phyloP scores from a whole-genome alignment of 2,888 invertebrate genomes.

The Machimus rusticus region DNA sequence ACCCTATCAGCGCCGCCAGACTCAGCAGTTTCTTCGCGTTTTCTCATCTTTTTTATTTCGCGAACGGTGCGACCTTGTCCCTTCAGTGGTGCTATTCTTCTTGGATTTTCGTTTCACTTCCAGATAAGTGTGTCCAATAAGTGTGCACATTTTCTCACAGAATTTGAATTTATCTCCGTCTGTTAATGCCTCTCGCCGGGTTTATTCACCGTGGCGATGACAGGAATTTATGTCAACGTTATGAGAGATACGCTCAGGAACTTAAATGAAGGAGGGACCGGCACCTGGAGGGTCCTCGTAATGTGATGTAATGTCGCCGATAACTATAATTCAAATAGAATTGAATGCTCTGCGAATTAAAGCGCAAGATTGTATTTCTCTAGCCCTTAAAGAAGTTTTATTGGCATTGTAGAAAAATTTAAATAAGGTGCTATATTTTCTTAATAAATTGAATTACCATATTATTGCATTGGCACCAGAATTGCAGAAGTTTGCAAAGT shows the following conservation, averaged over 20 bases:
- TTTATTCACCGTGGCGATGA: slow-evolving; percentile 21
- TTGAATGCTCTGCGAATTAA: background rate
- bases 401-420: background rate
- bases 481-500: too few relatives aligned
- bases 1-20: slow-evolving; percentile 20
- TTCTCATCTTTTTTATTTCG: background rate
- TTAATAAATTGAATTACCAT: too few relatives aligned
- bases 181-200: slow-evolving; percentile 37
- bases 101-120: slow-evolving; percentile 45
- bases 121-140: slow-evolving; percentile 46
- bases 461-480: too few relatives aligned
- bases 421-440: too few relatives aligned
- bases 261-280: background rate
- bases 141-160: slow-evolving; percentile 48
- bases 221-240: slow-evolving; percentile 33
- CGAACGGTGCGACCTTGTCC: background rate
- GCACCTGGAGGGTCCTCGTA: background rate
- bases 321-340: background rate
- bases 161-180: slow-evolving; percentile 44
- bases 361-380: background rate
- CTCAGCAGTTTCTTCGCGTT: slow-evolving; percentile 17
- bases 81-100: slow-evolving; percentile 16
- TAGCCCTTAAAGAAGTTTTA: background rate
- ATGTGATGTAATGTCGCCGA: background rate
- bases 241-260: slow-evolving; percentile 13